Conservation (phyloP, 1,140 invertebrate species). For the Drosophila sulfurigaster region DNA sequence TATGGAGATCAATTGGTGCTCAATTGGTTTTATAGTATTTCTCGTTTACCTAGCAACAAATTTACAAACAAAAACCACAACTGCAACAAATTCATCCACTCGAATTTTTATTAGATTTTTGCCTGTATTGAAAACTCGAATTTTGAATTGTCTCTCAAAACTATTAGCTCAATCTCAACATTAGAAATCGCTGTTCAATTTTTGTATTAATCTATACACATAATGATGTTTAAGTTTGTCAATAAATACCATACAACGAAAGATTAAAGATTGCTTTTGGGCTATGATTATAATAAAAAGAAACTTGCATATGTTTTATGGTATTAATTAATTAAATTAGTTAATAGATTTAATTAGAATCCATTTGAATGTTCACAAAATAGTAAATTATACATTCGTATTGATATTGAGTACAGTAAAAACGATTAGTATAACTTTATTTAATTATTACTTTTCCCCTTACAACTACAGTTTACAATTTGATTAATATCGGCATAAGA, state of each 20-base stretch:
- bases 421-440: neutral
- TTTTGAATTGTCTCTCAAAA: slow-evolving; percentile 27
- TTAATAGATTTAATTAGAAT: slow-evolving; percentile 9
- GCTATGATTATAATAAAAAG: slow-evolving; percentile 11
- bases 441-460: slow-evolving; percentile 19
- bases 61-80: slow-evolving; percentile 2
- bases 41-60: slow-evolving; percentile 7
- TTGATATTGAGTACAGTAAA: slow-evolving; percentile 5
- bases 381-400: slow-evolving; percentile 2
- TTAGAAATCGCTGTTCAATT: slow-evolving; percentile 28
- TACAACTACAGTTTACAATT: slow-evolving; percentile 14
- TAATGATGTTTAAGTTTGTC: slow-evolving; percentile 30
- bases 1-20: slow-evolving; percentile 16
- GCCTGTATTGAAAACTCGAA: slow-evolving; percentile 18
- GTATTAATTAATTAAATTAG: slow-evolving; percentile 2
- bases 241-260: slow-evolving; percentile 29
- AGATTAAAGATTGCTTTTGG: slow-evolving; percentile 16
- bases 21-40: slow-evolving; percentile 24
- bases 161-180: slow-evolving; percentile 24
- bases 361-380: slow-evolving; percentile 18
- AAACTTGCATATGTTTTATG: slow-evolving; percentile 11
- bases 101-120: slow-evolving; percentile 56
- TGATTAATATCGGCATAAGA: slow-evolving; percentile 33
- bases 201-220: slow-evolving; percentile 2
- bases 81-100: slow-evolving; percentile 28